Evolutionary conservation across 2,113 vertebrate genomes (phyloP).

Genomic region (Leptobrachium leishanense): DNA sequence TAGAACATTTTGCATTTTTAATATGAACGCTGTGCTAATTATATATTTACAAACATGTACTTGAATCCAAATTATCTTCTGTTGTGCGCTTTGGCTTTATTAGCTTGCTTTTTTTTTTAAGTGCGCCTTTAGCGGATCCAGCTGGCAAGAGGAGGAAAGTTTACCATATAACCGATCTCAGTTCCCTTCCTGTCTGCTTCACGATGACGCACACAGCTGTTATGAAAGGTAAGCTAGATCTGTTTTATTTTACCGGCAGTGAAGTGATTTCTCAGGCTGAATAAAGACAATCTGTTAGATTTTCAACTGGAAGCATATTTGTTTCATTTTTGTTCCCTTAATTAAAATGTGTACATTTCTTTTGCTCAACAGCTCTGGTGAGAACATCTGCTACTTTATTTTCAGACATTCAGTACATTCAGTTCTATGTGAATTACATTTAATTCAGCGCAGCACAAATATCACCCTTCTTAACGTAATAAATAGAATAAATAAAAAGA

Average conservation of each 20-base stretch:
- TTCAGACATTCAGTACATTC: neutral
- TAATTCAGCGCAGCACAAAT: neutral
- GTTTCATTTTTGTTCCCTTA: neutral
- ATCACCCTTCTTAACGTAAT: neutral
- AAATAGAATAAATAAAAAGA: neutral
- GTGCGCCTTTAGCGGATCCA: neutral
- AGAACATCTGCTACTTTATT: conserved; percentile 1
- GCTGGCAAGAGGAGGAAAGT: conserved; percentile 3
- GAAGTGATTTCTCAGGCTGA: conserved; percentile 6
- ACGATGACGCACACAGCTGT: conserved; percentile 32
- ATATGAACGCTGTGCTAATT: too few species aligned
- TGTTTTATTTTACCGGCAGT: neutral
- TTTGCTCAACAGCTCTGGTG: neutral
- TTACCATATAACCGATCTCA: conserved; percentile 23
- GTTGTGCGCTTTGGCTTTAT: neutral
- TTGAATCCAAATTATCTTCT: neutral
- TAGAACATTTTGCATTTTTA: too few species aligned
- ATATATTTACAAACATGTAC: too few species aligned
- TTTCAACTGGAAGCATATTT: neutral
- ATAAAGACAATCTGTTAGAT: conserved; percentile 8
- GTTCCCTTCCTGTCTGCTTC: conserved; percentile 14
- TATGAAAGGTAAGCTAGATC: neutral
- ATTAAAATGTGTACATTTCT: neutral
- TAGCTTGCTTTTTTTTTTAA: neutral
- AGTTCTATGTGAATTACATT: neutral